phyloP scores from a whole-genome alignment of 2,797 vertebrate species.

The Mionectes olivaceus region DNA sequence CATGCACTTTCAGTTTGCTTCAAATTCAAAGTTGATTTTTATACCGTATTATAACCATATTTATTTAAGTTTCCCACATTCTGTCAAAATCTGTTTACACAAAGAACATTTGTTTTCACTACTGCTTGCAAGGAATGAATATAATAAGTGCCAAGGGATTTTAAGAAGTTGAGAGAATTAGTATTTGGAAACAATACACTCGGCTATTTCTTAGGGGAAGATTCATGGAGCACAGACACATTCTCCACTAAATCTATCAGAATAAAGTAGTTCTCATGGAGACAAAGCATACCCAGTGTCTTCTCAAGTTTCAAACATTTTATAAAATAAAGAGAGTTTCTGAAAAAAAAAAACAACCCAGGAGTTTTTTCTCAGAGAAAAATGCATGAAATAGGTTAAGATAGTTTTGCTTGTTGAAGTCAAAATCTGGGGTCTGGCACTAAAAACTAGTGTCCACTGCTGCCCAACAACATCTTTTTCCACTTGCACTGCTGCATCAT shows the following conservation, averaged over 20 bases:
- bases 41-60: constrained; percentile 65
- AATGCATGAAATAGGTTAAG: background rate
- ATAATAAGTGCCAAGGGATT: constrained; percentile 65
- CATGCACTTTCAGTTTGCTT: constrained; percentile 21
- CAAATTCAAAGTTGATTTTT: constrained; percentile 42
- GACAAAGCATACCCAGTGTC: constrained; percentile 26
- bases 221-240: constrained; percentile 63
- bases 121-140: constrained; percentile 69
- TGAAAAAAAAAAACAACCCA: background rate
- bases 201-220: constrained; percentile 43
- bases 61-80: constrained; percentile 74
- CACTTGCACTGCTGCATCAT: background rate
- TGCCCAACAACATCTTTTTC: background rate
- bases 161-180: constrained; percentile 69
- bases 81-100: constrained; percentile 73
- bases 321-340: constrained; percentile 22
- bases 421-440: background rate
- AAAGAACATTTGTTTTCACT: constrained; percentile 75
- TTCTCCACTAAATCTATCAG: constrained; percentile 65
- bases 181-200: constrained; percentile 69
- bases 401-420: background rate
- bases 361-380: background rate
- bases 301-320: constrained; percentile 41
- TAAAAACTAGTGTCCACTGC: background rate
- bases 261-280: constrained; percentile 55